These are phyloP conservation scores for Aramus guarauna DNA, from an alignment of 2,113 vertebrate genomes.

Conservation along the genomic window DNA sequence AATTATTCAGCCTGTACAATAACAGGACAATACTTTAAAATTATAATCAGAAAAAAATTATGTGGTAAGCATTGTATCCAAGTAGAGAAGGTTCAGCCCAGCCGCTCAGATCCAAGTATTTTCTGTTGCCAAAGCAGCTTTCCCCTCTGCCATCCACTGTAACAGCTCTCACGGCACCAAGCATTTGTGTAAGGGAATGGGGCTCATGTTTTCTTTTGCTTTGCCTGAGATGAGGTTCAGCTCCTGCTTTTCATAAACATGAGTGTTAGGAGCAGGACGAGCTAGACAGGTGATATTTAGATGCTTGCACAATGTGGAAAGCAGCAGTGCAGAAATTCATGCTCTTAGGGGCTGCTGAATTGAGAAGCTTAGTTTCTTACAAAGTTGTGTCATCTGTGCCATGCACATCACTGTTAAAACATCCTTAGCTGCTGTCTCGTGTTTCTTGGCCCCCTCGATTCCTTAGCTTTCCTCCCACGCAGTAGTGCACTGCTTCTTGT, in stretches of 20 bases:
- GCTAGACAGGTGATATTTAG: background rate
- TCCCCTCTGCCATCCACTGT: background rate
- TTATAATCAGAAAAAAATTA: background rate
- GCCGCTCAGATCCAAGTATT: accelerated
- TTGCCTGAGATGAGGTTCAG: background rate
- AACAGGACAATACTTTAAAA: background rate
- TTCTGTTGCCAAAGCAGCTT: background rate
- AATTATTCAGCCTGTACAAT: background rate
- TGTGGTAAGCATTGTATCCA: background rate
- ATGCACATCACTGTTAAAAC: background rate
- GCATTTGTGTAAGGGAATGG: background rate
- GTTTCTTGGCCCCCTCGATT: background rate
- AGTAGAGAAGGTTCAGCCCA: background rate
- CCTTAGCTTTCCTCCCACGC: background rate
- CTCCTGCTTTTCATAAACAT: background rate
- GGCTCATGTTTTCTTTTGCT: background rate
- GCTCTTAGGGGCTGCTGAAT: background rate
- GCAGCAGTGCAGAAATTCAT: background rate
- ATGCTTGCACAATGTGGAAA: background rate
- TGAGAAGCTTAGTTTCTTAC: background rate
- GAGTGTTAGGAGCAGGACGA: background rate
- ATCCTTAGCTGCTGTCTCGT: background rate
- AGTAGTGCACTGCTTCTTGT: background rate
- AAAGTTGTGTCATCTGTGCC: background rate
- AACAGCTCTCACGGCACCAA: accelerated